Conservation (phyloP, 2,888 invertebrate species). For the Cephus runcator region DNA sequence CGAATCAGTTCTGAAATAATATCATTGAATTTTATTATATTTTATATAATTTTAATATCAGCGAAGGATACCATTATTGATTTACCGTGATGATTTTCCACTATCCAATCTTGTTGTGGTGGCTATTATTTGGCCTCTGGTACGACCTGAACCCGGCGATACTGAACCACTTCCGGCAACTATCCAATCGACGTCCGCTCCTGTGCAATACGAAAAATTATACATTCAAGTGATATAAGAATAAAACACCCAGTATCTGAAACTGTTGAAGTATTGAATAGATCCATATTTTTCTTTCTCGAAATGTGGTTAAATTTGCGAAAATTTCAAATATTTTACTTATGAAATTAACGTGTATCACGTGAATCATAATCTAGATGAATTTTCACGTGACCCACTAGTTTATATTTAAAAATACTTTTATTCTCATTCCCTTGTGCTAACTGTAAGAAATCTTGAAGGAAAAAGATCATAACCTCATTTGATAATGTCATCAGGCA, state of each 20-base stretch:
- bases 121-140: constrained; percentile 53
- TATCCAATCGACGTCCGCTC: constrained; percentile 83
- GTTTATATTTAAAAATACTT: neutral
- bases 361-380: too few relatives aligned
- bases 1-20: constrained; percentile 31
- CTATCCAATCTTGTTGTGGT: constrained; percentile 39
- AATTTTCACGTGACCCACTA: too few relatives aligned
- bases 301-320: neutral
- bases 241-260: neutral
- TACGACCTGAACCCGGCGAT: constrained; percentile 67
- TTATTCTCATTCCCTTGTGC: neutral
- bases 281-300: neutral
- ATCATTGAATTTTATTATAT: constrained; percentile 3
- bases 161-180: constrained; percentile 73
- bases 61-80: neutral
- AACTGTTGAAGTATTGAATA: neutral
- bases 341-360: too few relatives aligned
- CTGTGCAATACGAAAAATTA: constrained; percentile 44
- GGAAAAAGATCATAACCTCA: neutral
- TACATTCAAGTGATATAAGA: too few relatives aligned
- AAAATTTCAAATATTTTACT: neutral
- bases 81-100: constrained; percentile 42
- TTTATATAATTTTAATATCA: neutral
- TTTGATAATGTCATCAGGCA: neutral
- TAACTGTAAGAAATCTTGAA: neutral